phyloP scores from a whole-genome alignment of 2,797 vertebrate genomes.

The Halcyon smyrnensis region DNA sequence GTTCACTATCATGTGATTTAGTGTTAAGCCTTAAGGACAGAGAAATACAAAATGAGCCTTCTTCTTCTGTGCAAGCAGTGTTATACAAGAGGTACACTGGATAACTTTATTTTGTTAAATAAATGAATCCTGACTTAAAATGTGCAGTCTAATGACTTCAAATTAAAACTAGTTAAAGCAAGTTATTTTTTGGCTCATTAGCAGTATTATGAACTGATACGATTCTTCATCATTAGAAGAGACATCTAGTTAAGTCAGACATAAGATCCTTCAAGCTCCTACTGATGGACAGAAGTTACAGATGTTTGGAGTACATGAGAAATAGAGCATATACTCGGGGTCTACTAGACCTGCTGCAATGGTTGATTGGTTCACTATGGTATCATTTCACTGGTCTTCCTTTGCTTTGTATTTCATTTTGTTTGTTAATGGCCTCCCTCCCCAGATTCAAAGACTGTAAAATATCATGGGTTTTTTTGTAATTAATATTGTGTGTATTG shows the following conservation, averaged over 20 bases:
- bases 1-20: not conserved
- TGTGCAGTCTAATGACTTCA: not conserved
- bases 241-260: not conserved
- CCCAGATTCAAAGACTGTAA: not conserved
- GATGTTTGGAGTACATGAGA: not conserved
- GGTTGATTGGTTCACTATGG: not conserved
- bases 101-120: not conserved
- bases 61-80: not conserved
- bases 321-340: not conserved
- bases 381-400: not conserved
- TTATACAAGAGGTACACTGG: not conserved
- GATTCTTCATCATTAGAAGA: not conserved
- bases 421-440: not conserved
- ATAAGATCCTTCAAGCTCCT: not conserved
- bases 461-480: not conserved
- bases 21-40: not conserved
- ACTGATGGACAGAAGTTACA: not conserved
- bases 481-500: not conserved
- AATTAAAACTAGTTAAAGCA: not conserved
- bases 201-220: not conserved
- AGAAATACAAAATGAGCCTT: not conserved
- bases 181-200: not conserved
- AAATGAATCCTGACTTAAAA: not conserved
- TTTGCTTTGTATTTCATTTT: not conserved
- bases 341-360: not conserved